These are phyloP conservation scores for Grammomys surdaster DNA, from an alignment of 2,113 vertebrate genomes.

Conservation along the genomic window DNA sequence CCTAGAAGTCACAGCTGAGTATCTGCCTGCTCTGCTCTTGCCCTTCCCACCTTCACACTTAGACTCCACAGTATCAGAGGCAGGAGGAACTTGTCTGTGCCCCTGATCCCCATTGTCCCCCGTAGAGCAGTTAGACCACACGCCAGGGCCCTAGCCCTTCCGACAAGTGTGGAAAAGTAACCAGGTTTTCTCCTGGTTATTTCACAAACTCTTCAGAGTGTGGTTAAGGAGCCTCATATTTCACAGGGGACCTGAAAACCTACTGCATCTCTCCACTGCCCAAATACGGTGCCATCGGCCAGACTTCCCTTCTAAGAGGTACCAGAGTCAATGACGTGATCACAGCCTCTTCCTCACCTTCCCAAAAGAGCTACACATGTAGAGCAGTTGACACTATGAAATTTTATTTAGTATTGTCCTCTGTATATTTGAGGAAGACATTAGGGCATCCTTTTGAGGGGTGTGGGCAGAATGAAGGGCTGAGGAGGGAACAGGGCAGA, in stretches of 20 bases:
- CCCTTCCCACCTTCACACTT: not conserved
- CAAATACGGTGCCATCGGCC: not conserved
- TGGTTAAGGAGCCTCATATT: not conserved
- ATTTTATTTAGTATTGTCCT: conserved; percentile 73
- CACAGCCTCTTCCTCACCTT: accelerated
- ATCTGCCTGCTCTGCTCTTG: accelerated
- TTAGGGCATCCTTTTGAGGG: not conserved
- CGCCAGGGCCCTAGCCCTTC: not conserved
- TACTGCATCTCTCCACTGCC: not conserved
- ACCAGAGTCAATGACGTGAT: not conserved
- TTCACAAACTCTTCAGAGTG: not conserved
- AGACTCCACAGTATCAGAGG: accelerated
- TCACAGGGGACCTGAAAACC: not conserved
- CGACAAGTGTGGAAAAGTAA: not conserved
- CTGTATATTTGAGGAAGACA: conserved; percentile 47
- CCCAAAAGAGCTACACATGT: not conserved
- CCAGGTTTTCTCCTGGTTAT: not conserved
- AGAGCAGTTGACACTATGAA: conserved; percentile 10
- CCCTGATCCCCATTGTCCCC: too few relatives aligned
- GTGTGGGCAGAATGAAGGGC: conserved; percentile 15
- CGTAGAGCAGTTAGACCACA: accelerated
- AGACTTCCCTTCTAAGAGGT: not conserved
- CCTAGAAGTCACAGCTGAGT: not conserved
- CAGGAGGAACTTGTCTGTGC: not conserved
- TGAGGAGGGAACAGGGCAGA: conserved; percentile 17